phyloP scores from a whole-genome alignment of 2,113 vertebrate species.

The Penelope pileata region DNA sequence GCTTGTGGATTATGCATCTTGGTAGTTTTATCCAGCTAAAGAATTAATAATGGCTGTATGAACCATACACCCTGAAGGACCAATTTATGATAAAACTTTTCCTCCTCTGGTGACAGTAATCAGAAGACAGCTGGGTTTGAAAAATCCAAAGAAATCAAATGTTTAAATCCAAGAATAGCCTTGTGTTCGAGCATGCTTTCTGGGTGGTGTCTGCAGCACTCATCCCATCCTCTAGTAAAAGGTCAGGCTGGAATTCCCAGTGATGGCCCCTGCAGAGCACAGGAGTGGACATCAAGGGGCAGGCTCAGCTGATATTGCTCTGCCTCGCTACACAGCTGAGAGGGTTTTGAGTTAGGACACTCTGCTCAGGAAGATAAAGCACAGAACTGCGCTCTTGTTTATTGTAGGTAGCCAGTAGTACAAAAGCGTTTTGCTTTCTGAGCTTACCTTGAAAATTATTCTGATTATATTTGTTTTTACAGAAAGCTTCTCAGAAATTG shows the following conservation, averaged over 20 bases:
- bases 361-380: neutral
- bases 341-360: neutral
- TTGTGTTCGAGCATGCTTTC: neutral
- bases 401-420: neutral
- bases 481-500: neutral
- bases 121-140: neutral
- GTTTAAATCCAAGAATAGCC: neutral
- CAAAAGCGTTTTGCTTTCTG: neutral
- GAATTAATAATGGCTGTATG: neutral
- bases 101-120: neutral
- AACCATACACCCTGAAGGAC: neutral
- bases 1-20: neutral
- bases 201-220: neutral
- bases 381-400: neutral
- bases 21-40: neutral
- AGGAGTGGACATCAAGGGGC: neutral
- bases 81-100: neutral
- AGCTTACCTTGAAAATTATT: neutral
- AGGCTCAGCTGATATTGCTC: neutral
- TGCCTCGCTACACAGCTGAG: neutral
- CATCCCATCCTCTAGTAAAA: neutral
- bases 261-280: neutral
- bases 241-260: neutral
- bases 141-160: neutral
- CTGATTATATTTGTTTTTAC: neutral